Evolutionary conservation across 2,888 invertebrate species (phyloP).

Genomic region (Leucophenga maculata): DNA sequence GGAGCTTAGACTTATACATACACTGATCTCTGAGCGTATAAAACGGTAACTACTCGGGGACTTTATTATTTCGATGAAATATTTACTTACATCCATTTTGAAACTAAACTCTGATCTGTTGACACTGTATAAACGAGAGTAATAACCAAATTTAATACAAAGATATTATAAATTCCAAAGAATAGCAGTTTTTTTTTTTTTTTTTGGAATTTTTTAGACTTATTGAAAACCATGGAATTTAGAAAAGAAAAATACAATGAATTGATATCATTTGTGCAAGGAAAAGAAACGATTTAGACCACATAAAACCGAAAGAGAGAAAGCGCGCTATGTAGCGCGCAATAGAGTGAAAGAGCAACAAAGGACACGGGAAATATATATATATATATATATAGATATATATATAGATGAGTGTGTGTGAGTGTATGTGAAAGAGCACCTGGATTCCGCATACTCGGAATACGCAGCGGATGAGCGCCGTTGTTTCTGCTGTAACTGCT

Average conservation of each 20-base stretch:
- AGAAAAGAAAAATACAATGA: conserved; percentile 1
- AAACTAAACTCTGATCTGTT: no score
- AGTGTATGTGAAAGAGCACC: conserved; percentile 47
- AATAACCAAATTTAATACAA: no score
- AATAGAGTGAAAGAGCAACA: not conserved
- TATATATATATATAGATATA: conserved; percentile 14
- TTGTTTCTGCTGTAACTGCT: not conserved
- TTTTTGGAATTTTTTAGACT: no score
- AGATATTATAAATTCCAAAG: no score
- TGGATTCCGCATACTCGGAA: conserved; percentile 56
- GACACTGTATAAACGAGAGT: not conserved
- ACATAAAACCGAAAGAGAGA: conserved; percentile 7
- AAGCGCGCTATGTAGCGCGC: conserved; percentile 6
- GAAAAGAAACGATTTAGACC: conserved; percentile 11
- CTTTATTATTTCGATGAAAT: no score
- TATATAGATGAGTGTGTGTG: not conserved
- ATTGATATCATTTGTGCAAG: conserved; percentile 14
- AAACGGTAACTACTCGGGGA: no score
- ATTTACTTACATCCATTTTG: no score
- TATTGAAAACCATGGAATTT: no score
- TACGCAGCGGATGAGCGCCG: conserved; percentile 5
- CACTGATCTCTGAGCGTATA: no score
- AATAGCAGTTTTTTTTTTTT: no score
- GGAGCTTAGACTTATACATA: no score
- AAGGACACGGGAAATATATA: not conserved